Percentiles rank a stretch among this genome's conserved stretches.
These are phyloP conservation scores for Saguinus midas DNA, from an alignment of 2,113 vertebrate species.

Conservation along the genomic window DNA sequence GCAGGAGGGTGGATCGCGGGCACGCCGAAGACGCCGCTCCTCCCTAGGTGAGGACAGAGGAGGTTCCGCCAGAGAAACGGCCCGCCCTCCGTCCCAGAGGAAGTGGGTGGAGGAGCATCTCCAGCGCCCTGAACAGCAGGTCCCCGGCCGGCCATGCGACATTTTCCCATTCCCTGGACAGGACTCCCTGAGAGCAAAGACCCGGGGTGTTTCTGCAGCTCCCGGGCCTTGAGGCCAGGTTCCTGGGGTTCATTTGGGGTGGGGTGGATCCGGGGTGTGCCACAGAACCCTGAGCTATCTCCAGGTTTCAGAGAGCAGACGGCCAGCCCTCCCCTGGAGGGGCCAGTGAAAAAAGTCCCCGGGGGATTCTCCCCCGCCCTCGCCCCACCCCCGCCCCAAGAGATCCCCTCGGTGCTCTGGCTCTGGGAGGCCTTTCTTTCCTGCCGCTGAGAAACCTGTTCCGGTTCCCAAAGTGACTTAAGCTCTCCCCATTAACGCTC, in stretches of 20 bases:
- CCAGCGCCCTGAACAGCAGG: fast-evolving
- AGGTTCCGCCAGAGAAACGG: no score
- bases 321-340: not conserved
- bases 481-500: conserved; percentile 12
- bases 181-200: not conserved
- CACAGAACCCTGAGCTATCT: not conserved
- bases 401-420: fast-evolving
- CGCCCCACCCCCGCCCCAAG: no score
- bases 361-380: not conserved
- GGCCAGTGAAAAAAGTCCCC: not conserved
- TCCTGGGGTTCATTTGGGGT: no score
- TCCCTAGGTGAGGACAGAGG: fast-evolving
- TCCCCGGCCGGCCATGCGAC: no score
- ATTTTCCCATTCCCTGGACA: not conserved
- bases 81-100: not conserved
- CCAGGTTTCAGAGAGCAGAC: not conserved
- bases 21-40: no score
- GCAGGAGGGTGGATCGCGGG: no score
- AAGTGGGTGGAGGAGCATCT: no score
- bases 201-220: no score
- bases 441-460: not conserved
- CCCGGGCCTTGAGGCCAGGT: not conserved
- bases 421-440: not conserved
- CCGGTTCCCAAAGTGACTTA: conserved; percentile 36
- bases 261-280: no score